Evolutionary conservation across 2,888 invertebrate species (phyloP).

Genomic region (Aphodius granarius): DNA sequence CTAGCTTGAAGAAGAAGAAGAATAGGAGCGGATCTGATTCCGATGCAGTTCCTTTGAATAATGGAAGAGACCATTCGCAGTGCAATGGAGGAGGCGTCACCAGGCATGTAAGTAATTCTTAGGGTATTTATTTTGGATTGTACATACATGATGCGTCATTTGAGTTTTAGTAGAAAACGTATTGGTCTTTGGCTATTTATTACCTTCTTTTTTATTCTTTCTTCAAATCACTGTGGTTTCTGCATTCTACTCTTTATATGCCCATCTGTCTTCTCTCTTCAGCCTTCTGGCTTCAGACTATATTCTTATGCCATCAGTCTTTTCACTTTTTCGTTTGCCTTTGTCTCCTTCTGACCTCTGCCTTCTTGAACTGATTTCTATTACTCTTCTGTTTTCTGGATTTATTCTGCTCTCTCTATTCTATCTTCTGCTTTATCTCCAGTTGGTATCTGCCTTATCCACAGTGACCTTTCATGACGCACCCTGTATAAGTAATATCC

Average conservation of each 20-base stretch:
- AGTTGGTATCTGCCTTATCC: neutral
- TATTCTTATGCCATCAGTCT: too few species aligned
- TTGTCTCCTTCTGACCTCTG: too few species aligned
- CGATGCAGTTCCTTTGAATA: slow-evolving; percentile 66
- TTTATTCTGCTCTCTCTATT: too few species aligned
- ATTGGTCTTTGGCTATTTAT: too few species aligned
- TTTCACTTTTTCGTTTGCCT: too few species aligned
- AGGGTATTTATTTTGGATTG: neutral
- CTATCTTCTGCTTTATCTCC: too few species aligned
- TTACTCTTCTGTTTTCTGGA: too few species aligned
- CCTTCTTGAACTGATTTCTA: too few species aligned
- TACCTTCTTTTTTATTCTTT: neutral
- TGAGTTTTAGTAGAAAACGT: neutral
- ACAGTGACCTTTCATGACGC: neutral
- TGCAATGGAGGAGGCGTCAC: slow-evolving; percentile 63
- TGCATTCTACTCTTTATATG: neutral
- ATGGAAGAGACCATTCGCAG: slow-evolving; percentile 73
- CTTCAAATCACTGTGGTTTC: neutral
- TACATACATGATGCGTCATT: neutral
- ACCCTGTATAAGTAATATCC: neutral
- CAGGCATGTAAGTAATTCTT: slow-evolving; percentile 49
- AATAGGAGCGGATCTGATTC: slow-evolving; percentile 62
- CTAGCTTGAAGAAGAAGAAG: slow-evolving; percentile 72
- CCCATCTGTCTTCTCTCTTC: neutral
- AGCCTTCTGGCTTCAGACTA: neutral